Evolutionary conservation across 2,113 vertebrate genomes (phyloP).

Genomic region (Nothobranchius furzeri): DNA sequence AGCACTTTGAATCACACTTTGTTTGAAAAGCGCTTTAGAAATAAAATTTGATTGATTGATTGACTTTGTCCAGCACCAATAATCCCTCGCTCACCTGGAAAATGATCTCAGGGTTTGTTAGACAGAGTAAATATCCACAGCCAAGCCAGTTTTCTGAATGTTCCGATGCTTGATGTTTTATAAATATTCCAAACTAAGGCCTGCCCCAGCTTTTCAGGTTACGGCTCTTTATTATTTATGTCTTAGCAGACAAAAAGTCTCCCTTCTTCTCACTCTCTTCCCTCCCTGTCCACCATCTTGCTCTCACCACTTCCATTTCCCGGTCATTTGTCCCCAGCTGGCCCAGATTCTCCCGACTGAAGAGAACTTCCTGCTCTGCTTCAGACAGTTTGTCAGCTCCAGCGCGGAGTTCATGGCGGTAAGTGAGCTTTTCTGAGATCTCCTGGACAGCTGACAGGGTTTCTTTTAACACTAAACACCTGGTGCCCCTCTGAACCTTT

Average conservation of each 20-base stretch:
- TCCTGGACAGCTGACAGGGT: not conserved
- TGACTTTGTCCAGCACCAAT: conserved; percentile 32
- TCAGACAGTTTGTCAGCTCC: conserved; percentile 94
- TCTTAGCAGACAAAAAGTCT: conserved; percentile 41
- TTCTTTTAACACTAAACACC: conserved; percentile 6
- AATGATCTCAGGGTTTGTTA: conserved; percentile 13
- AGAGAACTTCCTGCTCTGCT: conserved; percentile 97
- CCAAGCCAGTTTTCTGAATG: conserved; percentile 11
- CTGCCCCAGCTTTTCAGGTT: conserved; percentile 32
- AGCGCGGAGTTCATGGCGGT: conserved; percentile 98
- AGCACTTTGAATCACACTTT: too few species aligned
- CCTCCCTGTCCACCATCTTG: conserved; percentile 34
- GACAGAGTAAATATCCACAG: not conserved
- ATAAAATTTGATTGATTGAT: too few species aligned
- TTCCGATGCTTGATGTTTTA: conserved; percentile 9
- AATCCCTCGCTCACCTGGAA: conserved; percentile 16
- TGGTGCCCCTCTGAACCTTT: not conserved
- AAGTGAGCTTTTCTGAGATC: conserved; percentile 54
- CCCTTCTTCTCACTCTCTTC: conserved; percentile 13
- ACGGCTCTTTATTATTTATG: conserved; percentile 60
- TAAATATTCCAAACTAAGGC: conserved; percentile 15
- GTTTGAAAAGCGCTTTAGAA: too few species aligned
- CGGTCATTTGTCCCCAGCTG: conserved; percentile 79
- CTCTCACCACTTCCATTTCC: conserved; percentile 48
- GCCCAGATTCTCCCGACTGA: conserved; percentile 98